Percentiles rank a stretch among this genome's conserved stretches.
These are phyloP conservation scores for Oostethus manadensis DNA, from an alignment of 2,113 vertebrate species.

Conservation along the genomic window DNA sequence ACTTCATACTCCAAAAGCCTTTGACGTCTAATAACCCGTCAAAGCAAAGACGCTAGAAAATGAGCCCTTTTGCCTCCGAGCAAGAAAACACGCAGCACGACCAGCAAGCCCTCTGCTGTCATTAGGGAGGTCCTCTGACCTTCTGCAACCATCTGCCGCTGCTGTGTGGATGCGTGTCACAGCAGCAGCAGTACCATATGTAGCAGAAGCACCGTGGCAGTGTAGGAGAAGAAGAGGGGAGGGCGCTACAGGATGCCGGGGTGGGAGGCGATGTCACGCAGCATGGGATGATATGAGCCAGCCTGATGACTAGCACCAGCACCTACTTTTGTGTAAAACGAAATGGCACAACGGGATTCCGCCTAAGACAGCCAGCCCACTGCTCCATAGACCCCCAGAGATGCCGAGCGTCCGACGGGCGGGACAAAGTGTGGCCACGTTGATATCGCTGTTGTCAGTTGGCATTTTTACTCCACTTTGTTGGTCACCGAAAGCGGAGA, in stretches of 20 bases:
- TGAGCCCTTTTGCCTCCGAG: slow-evolving; percentile 29
- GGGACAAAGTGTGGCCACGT: too few relatives aligned
- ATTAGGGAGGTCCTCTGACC: slow-evolving; percentile 50
- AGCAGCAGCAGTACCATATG: slow-evolving; percentile 40
- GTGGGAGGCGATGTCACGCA: slow-evolving; percentile 15
- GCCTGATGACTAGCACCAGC: slow-evolving; percentile 21
- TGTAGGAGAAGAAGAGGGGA: not conserved
- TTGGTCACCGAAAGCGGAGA: too few relatives aligned
- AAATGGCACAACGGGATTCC: too few relatives aligned
- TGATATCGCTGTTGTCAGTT: too few relatives aligned
- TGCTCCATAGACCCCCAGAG: too few relatives aligned
- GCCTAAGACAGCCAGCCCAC: too few relatives aligned
- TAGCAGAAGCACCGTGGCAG: slow-evolving; percentile 19
- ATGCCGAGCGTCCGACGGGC: too few relatives aligned
- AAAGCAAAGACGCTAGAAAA: slow-evolving; percentile 50
- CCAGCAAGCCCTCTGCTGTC: slow-evolving; percentile 20
- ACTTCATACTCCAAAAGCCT: slow-evolving; percentile 40
- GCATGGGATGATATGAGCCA: slow-evolving; percentile 16
- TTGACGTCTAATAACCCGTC: slow-evolving; percentile 58
- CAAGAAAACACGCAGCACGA: slow-evolving; percentile 31
- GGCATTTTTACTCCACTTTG: too few relatives aligned
- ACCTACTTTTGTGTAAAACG: slow-evolving; percentile 10
- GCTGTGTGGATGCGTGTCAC: slow-evolving; percentile 34
- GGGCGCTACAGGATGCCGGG: not conserved
- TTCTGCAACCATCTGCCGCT: slow-evolving; percentile 58